Conservation (phyloP, 2,888 invertebrate genomes). For the Dyspetes luteomarginatus region DNA sequence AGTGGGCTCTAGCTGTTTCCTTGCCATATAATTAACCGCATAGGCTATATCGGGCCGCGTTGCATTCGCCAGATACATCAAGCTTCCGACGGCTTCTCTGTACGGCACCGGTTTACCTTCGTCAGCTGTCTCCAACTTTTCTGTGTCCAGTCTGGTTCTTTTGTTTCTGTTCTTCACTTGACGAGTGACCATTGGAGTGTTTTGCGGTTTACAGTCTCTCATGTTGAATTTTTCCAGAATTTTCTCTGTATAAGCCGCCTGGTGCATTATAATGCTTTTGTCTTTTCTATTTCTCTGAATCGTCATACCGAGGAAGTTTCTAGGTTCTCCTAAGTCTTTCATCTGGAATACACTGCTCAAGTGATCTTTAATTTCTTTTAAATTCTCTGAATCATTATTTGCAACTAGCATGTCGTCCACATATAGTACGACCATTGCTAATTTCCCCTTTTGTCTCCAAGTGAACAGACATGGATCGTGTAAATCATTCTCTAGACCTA, state of each 20-base stretch:
- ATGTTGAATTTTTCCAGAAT: constrained; percentile 61
- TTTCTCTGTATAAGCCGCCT: constrained; percentile 50
- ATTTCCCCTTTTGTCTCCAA: constrained; percentile 63
- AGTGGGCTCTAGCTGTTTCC: constrained; percentile 51
- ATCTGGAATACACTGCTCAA: constrained; percentile 67
- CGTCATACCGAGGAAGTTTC: constrained; percentile 60
- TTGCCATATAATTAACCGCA: constrained; percentile 48
- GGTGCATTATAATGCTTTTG: constrained; percentile 34
- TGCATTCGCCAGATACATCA: constrained; percentile 32
- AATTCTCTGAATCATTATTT: constrained; percentile 62
- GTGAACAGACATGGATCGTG: constrained; percentile 67
- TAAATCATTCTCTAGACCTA: constrained; percentile 64
- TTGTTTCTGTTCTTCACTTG: constrained; percentile 13
- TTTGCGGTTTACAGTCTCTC: constrained; percentile 34
- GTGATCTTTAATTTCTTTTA: constrained; percentile 56
- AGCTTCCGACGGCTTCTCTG: constrained; percentile 45
- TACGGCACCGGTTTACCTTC: constrained; percentile 1
- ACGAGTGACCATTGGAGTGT: constrained; percentile 36
- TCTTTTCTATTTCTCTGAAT: constrained; percentile 16
- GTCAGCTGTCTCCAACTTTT: constrained; percentile 6
- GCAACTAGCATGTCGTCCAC: constrained; percentile 67
- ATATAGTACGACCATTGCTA: constrained; percentile 63
- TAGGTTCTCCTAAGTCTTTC: constrained; percentile 67
- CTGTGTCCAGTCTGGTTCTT: not conserved
- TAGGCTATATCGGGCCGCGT: constrained; percentile 55